phyloP scores from a whole-genome alignment of 2,113 vertebrate species.

The Muntiacus reevesi region DNA sequence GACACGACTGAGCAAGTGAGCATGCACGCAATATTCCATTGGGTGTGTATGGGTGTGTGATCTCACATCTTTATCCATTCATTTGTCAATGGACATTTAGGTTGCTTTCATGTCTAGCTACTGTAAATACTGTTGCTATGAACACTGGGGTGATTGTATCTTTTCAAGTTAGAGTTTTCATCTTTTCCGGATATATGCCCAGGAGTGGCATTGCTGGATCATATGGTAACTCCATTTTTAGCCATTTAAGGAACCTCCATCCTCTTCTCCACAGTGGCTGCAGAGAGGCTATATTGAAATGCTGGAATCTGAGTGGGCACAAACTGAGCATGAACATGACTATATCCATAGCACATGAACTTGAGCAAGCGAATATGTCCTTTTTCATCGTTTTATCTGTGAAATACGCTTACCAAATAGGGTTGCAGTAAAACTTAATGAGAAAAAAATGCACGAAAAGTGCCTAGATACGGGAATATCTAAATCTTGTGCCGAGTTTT shows the following conservation, averaged over 20 bases:
- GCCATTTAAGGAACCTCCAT: not conserved
- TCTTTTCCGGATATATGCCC: not conserved
- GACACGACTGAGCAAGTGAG: not conserved
- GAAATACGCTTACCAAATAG: not conserved
- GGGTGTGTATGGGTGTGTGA: too few relatives aligned
- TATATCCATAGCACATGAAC: rapidly evolving
- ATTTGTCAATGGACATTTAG: not conserved
- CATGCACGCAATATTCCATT: not conserved
- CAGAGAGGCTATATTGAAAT: not conserved
- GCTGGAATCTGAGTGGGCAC: not conserved
- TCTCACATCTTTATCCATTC: not conserved
- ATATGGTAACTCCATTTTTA: not conserved
- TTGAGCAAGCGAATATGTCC: rapidly evolving
- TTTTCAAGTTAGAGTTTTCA: not conserved
- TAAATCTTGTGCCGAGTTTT: not conserved
- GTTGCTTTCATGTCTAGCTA: not conserved
- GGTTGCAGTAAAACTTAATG: too few relatives aligned
- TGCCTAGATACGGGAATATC: not conserved
- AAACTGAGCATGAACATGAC: rapidly evolving
- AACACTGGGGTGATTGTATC: not conserved
- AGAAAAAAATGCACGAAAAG: not conserved
- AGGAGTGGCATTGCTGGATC: not conserved
- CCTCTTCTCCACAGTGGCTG: not conserved
- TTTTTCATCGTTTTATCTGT: not conserved
- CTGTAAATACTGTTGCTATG: not conserved